Evolutionary conservation across 1,140 invertebrate genomes (phyloP).

Genomic region (Diorhabda elongata): DNA sequence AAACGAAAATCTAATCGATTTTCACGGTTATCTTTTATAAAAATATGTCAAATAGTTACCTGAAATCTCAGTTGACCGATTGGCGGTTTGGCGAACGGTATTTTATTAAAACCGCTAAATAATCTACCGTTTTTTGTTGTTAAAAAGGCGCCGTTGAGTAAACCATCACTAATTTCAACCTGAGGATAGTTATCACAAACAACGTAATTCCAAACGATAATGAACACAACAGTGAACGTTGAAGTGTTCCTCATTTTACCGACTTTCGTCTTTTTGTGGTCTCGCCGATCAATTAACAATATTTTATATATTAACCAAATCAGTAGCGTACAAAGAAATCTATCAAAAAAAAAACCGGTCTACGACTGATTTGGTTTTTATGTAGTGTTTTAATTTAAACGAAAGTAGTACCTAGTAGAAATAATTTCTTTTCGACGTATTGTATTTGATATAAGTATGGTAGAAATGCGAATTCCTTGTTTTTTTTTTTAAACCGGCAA

Average conservation of each 20-base stretch:
- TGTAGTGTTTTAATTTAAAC: no score
- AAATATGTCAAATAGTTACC: neutral
- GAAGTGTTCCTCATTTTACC: neutral
- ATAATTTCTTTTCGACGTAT: no score
- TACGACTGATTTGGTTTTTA: no score
- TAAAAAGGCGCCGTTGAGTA: neutral
- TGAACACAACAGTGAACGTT: neutral
- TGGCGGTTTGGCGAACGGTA: slow-evolving; percentile 4
- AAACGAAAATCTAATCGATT: no score
- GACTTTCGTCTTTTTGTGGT: neutral
- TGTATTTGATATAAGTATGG: no score
- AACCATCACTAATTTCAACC: slow-evolving; percentile 2
- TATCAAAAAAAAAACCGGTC: no score
- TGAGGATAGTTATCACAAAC: neutral
- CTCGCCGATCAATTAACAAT: neutral
- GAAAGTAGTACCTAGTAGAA: no score
- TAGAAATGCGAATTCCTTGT: no score
- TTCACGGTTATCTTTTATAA: neutral
- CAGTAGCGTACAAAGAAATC: neutral
- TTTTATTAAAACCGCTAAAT: slow-evolving; percentile 4
- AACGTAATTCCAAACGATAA: neutral
- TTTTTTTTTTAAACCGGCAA: no score
- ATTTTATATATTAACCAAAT: neutral
- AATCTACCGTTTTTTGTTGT: slow-evolving; percentile 2
- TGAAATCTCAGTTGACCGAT: slow-evolving; percentile 3